Evolutionary conservation across 2,797 vertebrate genomes (phyloP), one percentile per base, ranked within the genome.

Genomic region (Moxostoma hubbsi): DNA sequence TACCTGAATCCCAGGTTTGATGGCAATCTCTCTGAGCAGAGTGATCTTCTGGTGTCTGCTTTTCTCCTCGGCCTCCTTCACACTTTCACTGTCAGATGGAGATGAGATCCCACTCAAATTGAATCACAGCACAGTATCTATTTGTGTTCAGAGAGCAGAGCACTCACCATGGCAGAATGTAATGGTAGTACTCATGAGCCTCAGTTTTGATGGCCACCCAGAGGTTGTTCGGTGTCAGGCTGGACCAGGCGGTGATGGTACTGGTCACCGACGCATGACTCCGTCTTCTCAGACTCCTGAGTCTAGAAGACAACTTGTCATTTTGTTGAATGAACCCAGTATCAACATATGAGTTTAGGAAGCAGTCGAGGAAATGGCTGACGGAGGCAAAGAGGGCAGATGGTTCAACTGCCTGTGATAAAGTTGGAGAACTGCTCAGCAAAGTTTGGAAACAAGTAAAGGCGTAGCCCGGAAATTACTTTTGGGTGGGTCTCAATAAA

Each of bases 321-420:
- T 94, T 89, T 0, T 95, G 94, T 57, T 95, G 91, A 82, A 94
- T 94, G 86, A 95, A 95, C 0, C 93, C 90, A 0, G 94, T 88
- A 66, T 95, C 95, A 15, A 94, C 93, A 73, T 95, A 95, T 82
- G 96, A 96, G 89, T 95, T 95, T 80, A 99, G 90, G 85, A 98
- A 95, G 91, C 97, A 98, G 86, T 99, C 99, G 62, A 99, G 93
- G 92, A 99, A 99, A 90, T 98, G 97, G 90, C 96, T 98, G 91
- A 99, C 96, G 72, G 97, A 96, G 0, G 95, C 95, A 0, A 97
- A 99, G 69, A 98, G 93, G 62, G 94, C 95, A 0, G 97, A 96
- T 84, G 97, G 93, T 86, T 98, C 97, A 55, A 98, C 96, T 0
- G 95, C 95, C 98, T 99, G 79, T 9, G 15, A 5, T 47, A 75